A percentile compares a stretch with the other conserved stretches of the same genome.
These are phyloP conservation scores for Nephrotoma appendiculata DNA, from an alignment of 2,888 invertebrate genomes.

Conservation along the genomic window DNA sequence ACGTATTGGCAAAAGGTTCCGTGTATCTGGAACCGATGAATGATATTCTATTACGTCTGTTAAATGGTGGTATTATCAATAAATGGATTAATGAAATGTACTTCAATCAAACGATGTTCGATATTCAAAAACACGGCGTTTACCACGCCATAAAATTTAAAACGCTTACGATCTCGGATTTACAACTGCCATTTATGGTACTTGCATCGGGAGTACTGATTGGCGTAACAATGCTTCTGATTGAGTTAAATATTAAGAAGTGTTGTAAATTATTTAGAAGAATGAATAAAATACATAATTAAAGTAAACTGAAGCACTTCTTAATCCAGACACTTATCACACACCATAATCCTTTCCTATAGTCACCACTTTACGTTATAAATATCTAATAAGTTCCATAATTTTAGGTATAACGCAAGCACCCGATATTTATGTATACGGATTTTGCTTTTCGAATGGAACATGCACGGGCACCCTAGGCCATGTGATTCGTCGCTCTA, in stretches of 20 bases:
- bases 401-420: slow-evolving; percentile 18
- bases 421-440: slow-evolving; percentile 24
- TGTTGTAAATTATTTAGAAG: not conserved
- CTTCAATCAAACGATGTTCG: slow-evolving; percentile 20
- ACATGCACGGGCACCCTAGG: slow-evolving; percentile 28
- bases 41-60: slow-evolving; percentile 20
- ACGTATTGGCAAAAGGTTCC: slow-evolving; percentile 23
- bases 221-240: not conserved
- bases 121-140: slow-evolving; percentile 15
- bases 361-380: not conserved
- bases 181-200: slow-evolving; percentile 28
- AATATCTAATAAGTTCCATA: not conserved
- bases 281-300: not conserved
- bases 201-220: slow-evolving; percentile 12
- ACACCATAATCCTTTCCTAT: not conserved
- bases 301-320: not conserved
- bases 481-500: slow-evolving; percentile 22
- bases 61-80: slow-evolving; percentile 24
- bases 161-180: slow-evolving; percentile 24
- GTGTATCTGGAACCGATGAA: slow-evolving; percentile 24
- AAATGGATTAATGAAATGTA: slow-evolving; percentile 26
- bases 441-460: slow-evolving; percentile 24
- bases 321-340: not conserved
- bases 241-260: not conserved
- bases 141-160: slow-evolving; percentile 22